Base-by-base conservation (phyloP, 2,113 vertebrate species). In the Callorhinus ursinus region DNA sequence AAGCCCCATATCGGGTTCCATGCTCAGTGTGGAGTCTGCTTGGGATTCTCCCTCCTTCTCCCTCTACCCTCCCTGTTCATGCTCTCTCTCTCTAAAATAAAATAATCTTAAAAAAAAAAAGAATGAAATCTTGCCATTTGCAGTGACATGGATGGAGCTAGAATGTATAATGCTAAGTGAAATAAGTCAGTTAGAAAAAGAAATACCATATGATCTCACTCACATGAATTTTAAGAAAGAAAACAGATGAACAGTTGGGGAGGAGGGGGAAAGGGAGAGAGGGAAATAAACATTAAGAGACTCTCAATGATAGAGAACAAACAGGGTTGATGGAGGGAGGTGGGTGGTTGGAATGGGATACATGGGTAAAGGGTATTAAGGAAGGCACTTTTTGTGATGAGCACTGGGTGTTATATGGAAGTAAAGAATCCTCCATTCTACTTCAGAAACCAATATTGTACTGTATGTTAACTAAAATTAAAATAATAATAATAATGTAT, bases 401-500 rank as follows among this genome's bases (percentile, higher is more conserved):
- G 67, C 33, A 36, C 67, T 36, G 67, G 18, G 3, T 36, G 33
- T 67, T 67, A 33, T 67, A 67, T 14, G 7, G 8, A 67, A n/a
- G 7, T 69, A n/a, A n/a, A 18, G 65, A 69, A 69, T n/a, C 65
- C 16, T 69, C 33, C 19, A 21, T 69, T 69, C 67, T 69, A 69
- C 33, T 36, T n/a, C 67, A 69, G 67, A 69, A 69, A 69, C 67
- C 33, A 69, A 36, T 33, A 67, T 69, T 69, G n/a, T 69, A 36
- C 33, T 69, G 19, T 69, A n/a, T 4, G 1, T 69, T 69, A 18
- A n/a, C 33, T 9, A 69, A 69, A n/a, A 69, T 69, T 21, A 36
- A 92, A 95, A 95, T 7, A 65, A 65, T 71, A 79, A 63, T 95
- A 96, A 95, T 95, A 96, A 96, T 96, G 93, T 92, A 42, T 46